A percentile compares a stretch with the other conserved stretches of the same genome.
Evolutionary conservation across 2,888 invertebrate species (phyloP).

Genomic region (Arenicola marina): DNA sequence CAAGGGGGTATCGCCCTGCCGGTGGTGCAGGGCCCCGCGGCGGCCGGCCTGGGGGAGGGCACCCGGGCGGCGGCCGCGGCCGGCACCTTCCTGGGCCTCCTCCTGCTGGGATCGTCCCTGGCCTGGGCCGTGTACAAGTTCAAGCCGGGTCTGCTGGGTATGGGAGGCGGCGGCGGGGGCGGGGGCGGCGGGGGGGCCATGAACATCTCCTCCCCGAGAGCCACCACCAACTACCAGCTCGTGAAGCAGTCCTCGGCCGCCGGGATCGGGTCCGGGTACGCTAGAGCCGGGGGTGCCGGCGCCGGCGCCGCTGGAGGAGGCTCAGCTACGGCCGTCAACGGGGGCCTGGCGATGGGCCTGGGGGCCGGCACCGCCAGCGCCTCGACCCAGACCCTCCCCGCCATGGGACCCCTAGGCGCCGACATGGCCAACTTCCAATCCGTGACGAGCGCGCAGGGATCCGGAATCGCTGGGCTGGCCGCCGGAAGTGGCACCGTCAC

Average conservation of each 20-base stretch:
- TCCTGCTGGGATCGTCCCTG: conserved; percentile 32
- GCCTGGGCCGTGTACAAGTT: conserved; percentile 38
- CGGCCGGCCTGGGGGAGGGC: conserved; percentile 37
- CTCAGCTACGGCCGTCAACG: conserved; percentile 1
- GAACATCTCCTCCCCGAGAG: conserved; percentile 42
- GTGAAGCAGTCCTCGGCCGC: background rate
- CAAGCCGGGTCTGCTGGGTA: conserved; percentile 35
- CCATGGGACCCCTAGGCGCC: background rate
- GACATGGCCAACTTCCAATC: background rate
- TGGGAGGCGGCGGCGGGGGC: conserved; percentile 1
- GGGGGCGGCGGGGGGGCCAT: conserved; percentile 5
- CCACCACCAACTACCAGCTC: conserved; percentile 20
- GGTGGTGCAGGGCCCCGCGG: conserved; percentile 17
- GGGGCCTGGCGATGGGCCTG: background rate
- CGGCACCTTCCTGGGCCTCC: conserved; percentile 36
- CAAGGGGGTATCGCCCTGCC: conserved; percentile 10
- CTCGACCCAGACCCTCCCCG: conserved; percentile 8
- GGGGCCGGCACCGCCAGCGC: background rate
- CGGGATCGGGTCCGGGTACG: background rate
- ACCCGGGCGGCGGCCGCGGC: conserved; percentile 39
- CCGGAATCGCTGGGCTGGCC: conserved; percentile 14
- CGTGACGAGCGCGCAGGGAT: background rate
- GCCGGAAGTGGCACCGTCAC: conserved; percentile 22
- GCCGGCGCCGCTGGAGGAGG: conserved; percentile 15
- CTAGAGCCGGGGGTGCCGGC: background rate